Base-by-base conservation (phyloP, 1,140 invertebrate genomes). In the Euborellia annulipes region DNA sequence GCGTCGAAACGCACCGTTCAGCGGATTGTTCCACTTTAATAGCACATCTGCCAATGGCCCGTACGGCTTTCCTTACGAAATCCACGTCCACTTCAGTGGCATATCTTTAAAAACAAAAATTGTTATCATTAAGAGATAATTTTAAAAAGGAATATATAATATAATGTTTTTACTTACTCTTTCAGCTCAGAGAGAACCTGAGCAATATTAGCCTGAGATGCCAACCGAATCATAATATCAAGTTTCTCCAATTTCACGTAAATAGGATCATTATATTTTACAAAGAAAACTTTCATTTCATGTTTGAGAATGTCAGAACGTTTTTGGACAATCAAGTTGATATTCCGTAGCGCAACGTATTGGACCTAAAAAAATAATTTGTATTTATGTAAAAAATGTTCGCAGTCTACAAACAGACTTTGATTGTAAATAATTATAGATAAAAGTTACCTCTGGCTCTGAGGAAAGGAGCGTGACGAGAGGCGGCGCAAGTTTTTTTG, bases 81-180 rank as follows among this genome's bases (percentile, higher is more conserved):
- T 99, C 96, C n/a, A 99, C 95, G 65, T 99, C 96, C 17, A 99
- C 95, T 65, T 98, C 95, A 1, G 94, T 97, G 4, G 95, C 95
- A 62, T 96, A 77, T 52, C 69, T 73, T 50, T 20, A 58, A 54
- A 16, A 49, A 27, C 23, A 27, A 27, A 27, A 27, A 27, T 27
- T n/a, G 7, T 22, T n/a, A n/a, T n/a, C n/a, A n/a, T n/a, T n/a
- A n/a, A n/a, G n/a, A n/a, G n/a, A n/a, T n/a, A n/a, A n/a, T 22
- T 22, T 8, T 18, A 11, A 13, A 41, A 22, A 14, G 21, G 13
- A 9, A 30, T 42, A 23, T 2, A n/a, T n/a, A n/a, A n/a, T n/a
- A n/a, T n/a, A n/a, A n/a, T n/a, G n/a, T 16, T 8, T 14, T 21
- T 43, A 59, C 67, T 62, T 64, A 98, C 70, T 99, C 95, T 66